Base-by-base conservation (phyloP, 1,140 invertebrate genomes). In the Macrostomum lignano region DNA sequence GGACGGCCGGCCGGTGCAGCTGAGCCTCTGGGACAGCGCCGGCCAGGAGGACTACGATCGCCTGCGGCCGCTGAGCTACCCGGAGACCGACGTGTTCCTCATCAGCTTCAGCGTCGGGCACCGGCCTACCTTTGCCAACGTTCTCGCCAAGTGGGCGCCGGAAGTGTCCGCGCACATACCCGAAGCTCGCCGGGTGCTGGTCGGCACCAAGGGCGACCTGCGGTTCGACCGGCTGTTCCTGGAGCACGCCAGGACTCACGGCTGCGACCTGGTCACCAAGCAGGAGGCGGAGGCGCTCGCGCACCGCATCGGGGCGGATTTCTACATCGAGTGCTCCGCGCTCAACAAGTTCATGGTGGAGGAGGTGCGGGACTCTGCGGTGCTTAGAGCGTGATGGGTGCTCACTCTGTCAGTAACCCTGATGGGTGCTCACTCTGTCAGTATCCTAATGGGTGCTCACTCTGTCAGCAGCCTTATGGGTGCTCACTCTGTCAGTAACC, bases 91-190 rank as follows among this genome's bases (percentile, higher is more conserved):
- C 59, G 81, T 93, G 35, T 93, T 93, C 63, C 69, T 93, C 39
- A 84, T 93, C 25, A 91, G 82, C 65, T 93, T 91, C 59, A 88
- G 79, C 45, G 77, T 94, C 39, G 84, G 94, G 17, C 88, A 81
- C 38, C 88, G 86, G 36, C 86, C 84, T 39, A 94, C 84, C 14
- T 96, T 88, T 67, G 86, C 94, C 67, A 96, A 96, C 64, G 84
- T 94, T 29, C 86, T 81, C 68, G 84, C 94, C 70, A 94, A 94
- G 69, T 98, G 88, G 88, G 84, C 96, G 31, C 88, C 88, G 40
- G 88, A 98, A 67, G 94, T 98, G 50, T 84, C 81, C 46, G 86
- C 96, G 65, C 88, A 98, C 62, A 94, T 88, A 11, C 31, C 31
- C 57, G 93, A 86, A 58, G 94, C 88, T 32, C 88, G 86, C 37